phyloP scores from a whole-genome alignment of 2,888 invertebrate species.

The Argyra leucocephala region DNA sequence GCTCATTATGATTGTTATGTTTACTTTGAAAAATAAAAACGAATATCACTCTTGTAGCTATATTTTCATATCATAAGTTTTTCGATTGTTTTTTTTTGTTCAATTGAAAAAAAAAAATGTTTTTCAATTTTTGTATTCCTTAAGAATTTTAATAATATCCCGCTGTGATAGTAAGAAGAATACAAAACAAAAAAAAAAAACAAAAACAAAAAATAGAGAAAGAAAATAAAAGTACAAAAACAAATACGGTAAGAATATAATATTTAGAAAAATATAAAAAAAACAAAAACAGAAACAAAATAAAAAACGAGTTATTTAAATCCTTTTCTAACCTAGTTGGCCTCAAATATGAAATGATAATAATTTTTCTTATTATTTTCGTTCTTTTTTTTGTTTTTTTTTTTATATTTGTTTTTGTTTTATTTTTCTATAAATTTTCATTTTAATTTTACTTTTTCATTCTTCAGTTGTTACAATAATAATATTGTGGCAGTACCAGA shows the following conservation, averaged over 20 bases:
- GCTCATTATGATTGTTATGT: too few relatives aligned
- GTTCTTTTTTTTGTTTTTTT: background rate
- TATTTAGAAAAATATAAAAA: background rate
- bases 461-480: background rate
- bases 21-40: too few relatives aligned
- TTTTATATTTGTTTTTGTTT: background rate
- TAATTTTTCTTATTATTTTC: background rate
- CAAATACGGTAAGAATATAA: background rate
- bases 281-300: background rate
- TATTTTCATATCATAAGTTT: too few relatives aligned
- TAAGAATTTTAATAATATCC: background rate
- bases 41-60: too few relatives aligned
- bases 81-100: too few relatives aligned
- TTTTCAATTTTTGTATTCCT: background rate
- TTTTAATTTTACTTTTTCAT: background rate
- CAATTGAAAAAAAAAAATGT: too few relatives aligned
- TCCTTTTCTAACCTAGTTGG: slow-evolving; percentile 6
- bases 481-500: too few relatives aligned
- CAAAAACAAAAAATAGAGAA: background rate
- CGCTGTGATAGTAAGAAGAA: background rate
- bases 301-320: background rate
- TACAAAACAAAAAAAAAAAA: background rate
- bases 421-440: background rate
- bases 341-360: background rate
- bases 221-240: background rate